These are phyloP conservation scores for Oceanodroma tethys DNA, from an alignment of 2,113 vertebrate genomes.

Conservation along the genomic window DNA sequence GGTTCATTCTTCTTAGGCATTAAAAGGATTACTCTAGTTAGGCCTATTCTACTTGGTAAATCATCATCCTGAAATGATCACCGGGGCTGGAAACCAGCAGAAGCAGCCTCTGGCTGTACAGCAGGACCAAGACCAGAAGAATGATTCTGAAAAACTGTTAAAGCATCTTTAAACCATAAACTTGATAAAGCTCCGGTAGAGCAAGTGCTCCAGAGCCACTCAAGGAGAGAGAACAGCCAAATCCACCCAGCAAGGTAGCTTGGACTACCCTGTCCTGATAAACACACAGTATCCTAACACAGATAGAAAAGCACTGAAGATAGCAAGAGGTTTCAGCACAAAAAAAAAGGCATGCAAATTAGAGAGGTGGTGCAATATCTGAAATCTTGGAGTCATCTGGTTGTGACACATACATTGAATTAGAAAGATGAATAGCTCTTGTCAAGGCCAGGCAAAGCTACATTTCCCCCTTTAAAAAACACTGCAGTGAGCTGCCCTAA, in stretches of 20 bases:
- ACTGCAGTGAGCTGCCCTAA: conserved; percentile 56
- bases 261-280: background rate
- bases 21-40: background rate
- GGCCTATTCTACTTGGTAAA: background rate
- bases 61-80: background rate
- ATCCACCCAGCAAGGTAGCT: background rate
- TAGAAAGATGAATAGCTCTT: conserved; percentile 54
- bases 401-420: conserved; percentile 40
- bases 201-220: background rate
- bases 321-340: background rate
- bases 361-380: background rate
- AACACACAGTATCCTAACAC: background rate
- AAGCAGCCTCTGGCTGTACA: background rate
- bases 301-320: background rate
- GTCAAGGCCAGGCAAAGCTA: conserved; percentile 40
- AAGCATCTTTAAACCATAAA: background rate
- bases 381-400: conserved; percentile 42
- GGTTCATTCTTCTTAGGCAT: background rate
- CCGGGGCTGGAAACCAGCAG: background rate
- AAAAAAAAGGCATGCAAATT: background rate
- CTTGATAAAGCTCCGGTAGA: accelerated
- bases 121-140: background rate
- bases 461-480: background rate
- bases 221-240: background rate
- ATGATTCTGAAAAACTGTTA: background rate